Conservation (phyloP, 1,140 invertebrate genomes). For the Bombus ignitus region DNA sequence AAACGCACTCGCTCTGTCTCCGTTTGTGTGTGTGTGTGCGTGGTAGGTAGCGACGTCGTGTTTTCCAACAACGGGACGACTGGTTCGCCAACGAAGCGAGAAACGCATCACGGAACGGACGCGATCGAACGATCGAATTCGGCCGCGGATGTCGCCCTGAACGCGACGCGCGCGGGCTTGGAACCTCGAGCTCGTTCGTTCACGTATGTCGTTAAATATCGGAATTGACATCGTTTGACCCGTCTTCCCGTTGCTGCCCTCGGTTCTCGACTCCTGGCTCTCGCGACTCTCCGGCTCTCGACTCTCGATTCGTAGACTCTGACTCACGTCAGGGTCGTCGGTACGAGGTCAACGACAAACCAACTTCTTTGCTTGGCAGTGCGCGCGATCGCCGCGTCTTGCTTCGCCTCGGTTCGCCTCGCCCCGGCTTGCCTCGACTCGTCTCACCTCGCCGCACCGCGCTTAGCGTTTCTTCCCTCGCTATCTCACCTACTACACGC, state of each 20-base stretch:
- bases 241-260: slow-evolving; percentile 71
- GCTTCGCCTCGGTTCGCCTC: background rate
- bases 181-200: slow-evolving; percentile 67
- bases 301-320: slow-evolving; percentile 55
- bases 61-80: background rate
- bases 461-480: background rate
- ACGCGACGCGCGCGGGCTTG: slow-evolving; percentile 21
- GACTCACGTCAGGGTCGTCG: slow-evolving; percentile 61
- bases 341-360: slow-evolving; percentile 61
- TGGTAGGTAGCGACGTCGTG: background rate
- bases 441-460: background rate
- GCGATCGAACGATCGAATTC: slow-evolving; percentile 13
- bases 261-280: slow-evolving; percentile 31
- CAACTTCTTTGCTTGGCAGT: slow-evolving; percentile 26
- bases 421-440: background rate
- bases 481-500: background rate
- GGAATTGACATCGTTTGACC: slow-evolving; percentile 80
- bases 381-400: background rate
- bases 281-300: slow-evolving; percentile 7
- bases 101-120: background rate
- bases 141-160: slow-evolving; percentile 47
- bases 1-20: background rate
- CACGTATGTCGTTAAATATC: slow-evolving; percentile 78
- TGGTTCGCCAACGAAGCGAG: background rate
- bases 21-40: background rate